These are phyloP conservation scores for Dunckerocampus dactyliophorus DNA, from an alignment of 2,113 vertebrate species.

Conservation along the genomic window DNA sequence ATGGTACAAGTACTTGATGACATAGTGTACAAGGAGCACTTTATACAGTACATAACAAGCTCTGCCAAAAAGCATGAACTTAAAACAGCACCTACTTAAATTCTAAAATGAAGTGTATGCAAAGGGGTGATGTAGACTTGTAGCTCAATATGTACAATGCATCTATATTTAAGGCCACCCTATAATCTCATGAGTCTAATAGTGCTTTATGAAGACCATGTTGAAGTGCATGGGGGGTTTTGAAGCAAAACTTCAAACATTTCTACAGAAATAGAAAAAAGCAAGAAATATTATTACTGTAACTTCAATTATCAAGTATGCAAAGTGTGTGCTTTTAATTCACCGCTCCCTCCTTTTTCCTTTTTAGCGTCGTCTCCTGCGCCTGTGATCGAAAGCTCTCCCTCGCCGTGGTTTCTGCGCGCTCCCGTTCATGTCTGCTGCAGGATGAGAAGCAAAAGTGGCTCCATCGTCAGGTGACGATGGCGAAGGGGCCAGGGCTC, in stretches of 20 bases:
- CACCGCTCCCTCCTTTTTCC: constrained; percentile 15
- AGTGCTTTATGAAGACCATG: constrained; percentile 36
- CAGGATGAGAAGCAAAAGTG: constrained; percentile 55
- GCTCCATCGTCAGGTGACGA: constrained; percentile 59
- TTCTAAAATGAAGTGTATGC: constrained; percentile 24
- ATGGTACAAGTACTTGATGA: constrained; percentile 51
- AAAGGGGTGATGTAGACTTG: constrained; percentile 23
- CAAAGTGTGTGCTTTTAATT: constrained; percentile 26
- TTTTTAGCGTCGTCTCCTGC: constrained; percentile 67
- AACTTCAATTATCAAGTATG: constrained; percentile 40
- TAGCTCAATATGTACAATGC: constrained; percentile 20
- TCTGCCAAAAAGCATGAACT: constrained; percentile 44
- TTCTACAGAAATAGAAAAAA: constrained; percentile 46
- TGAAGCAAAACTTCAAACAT: constrained; percentile 21
- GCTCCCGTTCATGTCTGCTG: constrained; percentile 47
- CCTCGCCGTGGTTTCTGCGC: constrained; percentile 66
- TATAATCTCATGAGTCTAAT: constrained; percentile 30
- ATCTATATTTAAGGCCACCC: constrained; percentile 53
- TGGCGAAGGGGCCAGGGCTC: constrained; percentile 37
- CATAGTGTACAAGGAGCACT: constrained; percentile 26
- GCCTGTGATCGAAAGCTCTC: constrained; percentile 69
- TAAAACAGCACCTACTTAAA: constrained; percentile 41
- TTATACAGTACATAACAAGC: constrained; percentile 40
- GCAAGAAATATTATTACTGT: constrained; percentile 24
- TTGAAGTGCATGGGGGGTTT: constrained; percentile 24